Base-by-base conservation (phyloP, 2,888 invertebrate genomes). In the Polymixis lichenea region DNA sequence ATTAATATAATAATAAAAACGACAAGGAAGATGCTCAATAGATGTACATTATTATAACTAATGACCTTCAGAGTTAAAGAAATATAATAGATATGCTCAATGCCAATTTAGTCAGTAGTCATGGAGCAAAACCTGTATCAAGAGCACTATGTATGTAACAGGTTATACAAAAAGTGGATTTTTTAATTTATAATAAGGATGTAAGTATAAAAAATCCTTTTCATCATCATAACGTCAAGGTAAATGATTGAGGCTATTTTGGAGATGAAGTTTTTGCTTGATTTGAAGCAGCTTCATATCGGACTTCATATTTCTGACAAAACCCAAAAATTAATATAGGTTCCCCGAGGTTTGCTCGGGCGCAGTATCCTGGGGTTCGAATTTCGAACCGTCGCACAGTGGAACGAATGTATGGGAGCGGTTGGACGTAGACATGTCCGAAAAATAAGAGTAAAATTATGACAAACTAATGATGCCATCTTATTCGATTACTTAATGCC, bases 41-140 rank as follows among this genome's bases (percentile, higher is more conserved):
- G 75, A 61, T 70, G 60, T 66, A 74, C 55, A 75, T 72, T 72
- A 75, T 75, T 77, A 72, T 46, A 56, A 55, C 1, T 2, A 58
- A 64, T 60, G 56, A 74, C 75, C 84, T 85, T 86, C 75, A 66
- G n/a, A 56, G 11, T 22, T 38, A 17, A 73, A 76, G 56, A 81
- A 67, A 66, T 65, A 77, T 77, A 80, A 72, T 75, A 78, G 69
- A 77, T n/a, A n/a, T 61, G 38, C 13, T 86, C 76, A 84, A 78
- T 86, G 72, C 62, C 67, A 72, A 79, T 67, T 83, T 73, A 53
- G 66, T 60, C 19, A 7, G 19, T 25, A 13, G 32, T 25, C 46
- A n/a, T 60, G 53, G 69, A 66, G 28, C 71, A 74, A 61, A 82
- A 79, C 68, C 65, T 69, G 71, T 62, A 71, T 56, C 55, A 61